phyloP scores from a whole-genome alignment of 2,888 invertebrate genomes.

The Heliothis peltigera region DNA sequence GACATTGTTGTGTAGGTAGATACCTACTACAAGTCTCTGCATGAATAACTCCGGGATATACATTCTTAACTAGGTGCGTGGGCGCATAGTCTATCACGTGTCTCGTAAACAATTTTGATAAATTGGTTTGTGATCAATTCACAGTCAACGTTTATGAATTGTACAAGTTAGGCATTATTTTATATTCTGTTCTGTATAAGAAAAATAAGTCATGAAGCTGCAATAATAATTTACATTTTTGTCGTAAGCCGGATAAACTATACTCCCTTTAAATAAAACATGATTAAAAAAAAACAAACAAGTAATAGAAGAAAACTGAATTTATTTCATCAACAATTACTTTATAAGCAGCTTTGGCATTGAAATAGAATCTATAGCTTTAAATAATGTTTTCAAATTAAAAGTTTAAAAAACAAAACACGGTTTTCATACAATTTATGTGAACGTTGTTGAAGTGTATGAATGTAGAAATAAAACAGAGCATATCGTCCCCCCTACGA shows the following conservation, averaged over 20 bases:
- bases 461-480: constrained; percentile 71
- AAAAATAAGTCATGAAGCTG: constrained; percentile 27
- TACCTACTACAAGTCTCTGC: constrained; percentile 25
- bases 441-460: constrained; percentile 63
- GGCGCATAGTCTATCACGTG: constrained; percentile 58
- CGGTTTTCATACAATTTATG: constrained; percentile 16
- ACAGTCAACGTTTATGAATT: constrained; percentile 37
- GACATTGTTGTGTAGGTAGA: constrained; percentile 18
- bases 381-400: too few species aligned
- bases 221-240: too few species aligned
- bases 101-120: constrained; percentile 55
- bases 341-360: too few species aligned
- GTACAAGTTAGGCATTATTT: constrained; percentile 59
- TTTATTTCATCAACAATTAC: too few species aligned
- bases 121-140: constrained; percentile 56
- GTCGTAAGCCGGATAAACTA: too few species aligned
- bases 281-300: too few species aligned
- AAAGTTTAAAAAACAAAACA: background rate
- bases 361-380: too few species aligned
- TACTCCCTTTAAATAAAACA: too few species aligned
- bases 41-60: constrained; percentile 43
- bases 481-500: constrained; percentile 49
- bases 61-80: constrained; percentile 43
- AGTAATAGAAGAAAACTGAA: too few species aligned
- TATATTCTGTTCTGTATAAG: constrained; percentile 37